Percentiles rank a stretch among this genome's conserved stretches.
These are phyloP conservation scores for Doryteuthis pealeii DNA, from an alignment of 1,140 invertebrate species.

Conservation along the genomic window DNA sequence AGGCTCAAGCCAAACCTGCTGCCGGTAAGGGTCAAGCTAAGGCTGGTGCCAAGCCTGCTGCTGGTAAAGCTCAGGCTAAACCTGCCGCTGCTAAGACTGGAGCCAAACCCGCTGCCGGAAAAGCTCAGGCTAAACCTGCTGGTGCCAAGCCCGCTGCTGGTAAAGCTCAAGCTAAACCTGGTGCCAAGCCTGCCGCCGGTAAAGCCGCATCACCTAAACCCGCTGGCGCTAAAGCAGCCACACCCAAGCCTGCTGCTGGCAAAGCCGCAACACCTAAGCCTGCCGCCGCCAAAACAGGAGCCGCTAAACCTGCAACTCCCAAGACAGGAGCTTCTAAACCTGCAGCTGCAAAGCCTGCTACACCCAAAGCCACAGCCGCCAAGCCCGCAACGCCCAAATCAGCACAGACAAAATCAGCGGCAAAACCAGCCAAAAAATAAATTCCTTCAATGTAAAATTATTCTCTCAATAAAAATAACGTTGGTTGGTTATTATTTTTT, in stretches of 20 bases:
- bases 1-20: constrained; percentile 1
- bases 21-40: background rate
- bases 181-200: background rate
- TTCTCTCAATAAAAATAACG: no score
- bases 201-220: background rate
- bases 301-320: background rate
- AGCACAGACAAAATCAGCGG: background rate
- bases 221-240: background rate
- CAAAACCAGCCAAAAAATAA: background rate
- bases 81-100: background rate
- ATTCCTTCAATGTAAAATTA: no score
- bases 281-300: background rate
- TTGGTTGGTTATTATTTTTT: no score
- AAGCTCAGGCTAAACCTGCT: background rate
- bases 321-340: background rate
- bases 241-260: background rate
- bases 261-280: background rate
- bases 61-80: constrained; percentile 1
- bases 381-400: background rate
- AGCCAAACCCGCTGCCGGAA: background rate
- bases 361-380: constrained; percentile 1
- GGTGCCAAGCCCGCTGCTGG: background rate
- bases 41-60: constrained; percentile 1
- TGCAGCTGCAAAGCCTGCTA: background rate
- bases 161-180: background rate